phyloP scores from a whole-genome alignment of 2,113 vertebrate genomes.

The Seriola rivoliana region DNA sequence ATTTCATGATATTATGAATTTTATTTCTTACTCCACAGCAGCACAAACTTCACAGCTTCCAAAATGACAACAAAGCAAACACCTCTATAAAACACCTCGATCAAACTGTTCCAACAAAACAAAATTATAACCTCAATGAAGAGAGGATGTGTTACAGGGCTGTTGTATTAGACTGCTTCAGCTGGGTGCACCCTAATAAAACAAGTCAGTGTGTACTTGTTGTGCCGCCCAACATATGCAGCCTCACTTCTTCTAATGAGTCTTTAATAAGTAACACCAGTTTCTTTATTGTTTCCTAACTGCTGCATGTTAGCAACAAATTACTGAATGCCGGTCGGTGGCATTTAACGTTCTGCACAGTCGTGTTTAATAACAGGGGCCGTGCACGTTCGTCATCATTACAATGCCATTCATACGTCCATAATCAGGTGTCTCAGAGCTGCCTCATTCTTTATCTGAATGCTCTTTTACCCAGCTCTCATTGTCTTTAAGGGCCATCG shows the following conservation, averaged over 20 bases:
- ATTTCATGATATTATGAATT: background rate
- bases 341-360: background rate
- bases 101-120: background rate
- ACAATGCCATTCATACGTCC: background rate
- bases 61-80: too few relatives aligned
- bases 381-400: background rate
- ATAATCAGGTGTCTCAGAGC: background rate
- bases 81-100: background rate
- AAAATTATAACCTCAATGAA: background rate
- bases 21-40: background rate
- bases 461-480: slow-evolving; percentile 16
- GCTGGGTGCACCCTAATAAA: background rate
- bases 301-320: background rate
- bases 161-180: background rate
- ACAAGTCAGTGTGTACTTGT: background rate
- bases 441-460: slow-evolving; percentile 17
- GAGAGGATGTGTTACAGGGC: background rate
- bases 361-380: background rate
- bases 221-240: background rate
- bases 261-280: background rate
- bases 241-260: background rate
- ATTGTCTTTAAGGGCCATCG: slow-evolving; percentile 41
- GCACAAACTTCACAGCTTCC: background rate
- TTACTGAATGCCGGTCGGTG: background rate
- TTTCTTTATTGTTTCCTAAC: too few relatives aligned